Percentiles rank a stretch among this genome's conserved stretches.
Conservation (phyloP, 2,888 invertebrate species). For the Tinea pellionella region DNA sequence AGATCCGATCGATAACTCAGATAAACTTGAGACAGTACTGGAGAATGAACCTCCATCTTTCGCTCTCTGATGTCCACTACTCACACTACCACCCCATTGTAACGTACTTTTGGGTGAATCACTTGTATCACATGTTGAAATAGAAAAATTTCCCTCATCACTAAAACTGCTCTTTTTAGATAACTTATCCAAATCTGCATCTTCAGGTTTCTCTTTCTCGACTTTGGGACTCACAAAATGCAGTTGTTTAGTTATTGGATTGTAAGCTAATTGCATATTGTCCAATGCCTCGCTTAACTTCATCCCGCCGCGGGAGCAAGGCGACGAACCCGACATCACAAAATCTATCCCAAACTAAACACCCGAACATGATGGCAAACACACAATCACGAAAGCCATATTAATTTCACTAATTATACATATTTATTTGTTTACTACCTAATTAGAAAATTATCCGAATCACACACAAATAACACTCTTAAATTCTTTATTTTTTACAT, state of each 20-base stretch:
- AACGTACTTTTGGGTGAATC: slow-evolving; percentile 63
- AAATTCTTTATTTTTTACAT: slow-evolving; percentile 16
- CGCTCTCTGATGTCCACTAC: slow-evolving; percentile 59
- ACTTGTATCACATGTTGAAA: slow-evolving; percentile 63
- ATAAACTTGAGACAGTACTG: slow-evolving; percentile 77
- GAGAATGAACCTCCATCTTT: slow-evolving; percentile 74
- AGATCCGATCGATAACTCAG: slow-evolving; percentile 77
- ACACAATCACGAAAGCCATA: not conserved
- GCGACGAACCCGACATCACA: slow-evolving; percentile 41
- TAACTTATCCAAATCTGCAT: slow-evolving; percentile 49
- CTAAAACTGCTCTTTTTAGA: slow-evolving; percentile 65
- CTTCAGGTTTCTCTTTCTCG: slow-evolving; percentile 35
- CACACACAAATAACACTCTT: slow-evolving; percentile 20
- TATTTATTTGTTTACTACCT: slow-evolving; percentile 2
- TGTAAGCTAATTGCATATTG: slow-evolving; percentile 80
- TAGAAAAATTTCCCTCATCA: slow-evolving; percentile 62
- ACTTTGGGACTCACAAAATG: slow-evolving; percentile 69
- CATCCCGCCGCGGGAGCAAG: slow-evolving; percentile 66
- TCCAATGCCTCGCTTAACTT: slow-evolving; percentile 77
- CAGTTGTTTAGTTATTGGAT: slow-evolving; percentile 78
- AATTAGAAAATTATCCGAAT: not conserved
- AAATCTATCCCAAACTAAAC: not conserved
- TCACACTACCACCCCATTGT: slow-evolving; percentile 56
- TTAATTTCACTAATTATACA: not conserved
- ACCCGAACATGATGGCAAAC: not conserved